Percentiles rank a stretch among this genome's conserved stretches.
Conservation (phyloP, 2,797 vertebrate species). For the Chelmon rostratus region DNA sequence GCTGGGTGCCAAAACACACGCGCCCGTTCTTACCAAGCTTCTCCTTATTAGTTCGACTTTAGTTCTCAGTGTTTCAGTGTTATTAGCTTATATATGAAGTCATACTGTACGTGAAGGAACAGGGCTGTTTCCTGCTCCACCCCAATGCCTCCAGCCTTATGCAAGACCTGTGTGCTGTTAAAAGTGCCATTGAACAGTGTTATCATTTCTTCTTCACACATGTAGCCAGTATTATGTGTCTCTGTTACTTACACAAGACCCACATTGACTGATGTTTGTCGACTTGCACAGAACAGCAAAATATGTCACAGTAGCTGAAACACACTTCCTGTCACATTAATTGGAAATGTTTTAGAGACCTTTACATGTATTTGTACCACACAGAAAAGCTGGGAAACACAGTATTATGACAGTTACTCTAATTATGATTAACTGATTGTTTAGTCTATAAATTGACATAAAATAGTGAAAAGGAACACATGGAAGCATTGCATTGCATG, state of each 20-base stretch:
- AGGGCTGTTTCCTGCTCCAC: conserved; percentile 67
- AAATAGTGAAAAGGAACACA: neutral
- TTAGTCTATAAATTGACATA: neutral
- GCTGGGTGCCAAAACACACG: conserved; percentile 42
- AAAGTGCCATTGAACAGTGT: conserved; percentile 88
- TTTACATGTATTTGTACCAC: conserved; percentile 15
- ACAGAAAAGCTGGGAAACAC: neutral
- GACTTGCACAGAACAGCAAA: conserved; percentile 69
- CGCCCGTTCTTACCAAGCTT: conserved; percentile 57
- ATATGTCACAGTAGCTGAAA: conserved; percentile 30
- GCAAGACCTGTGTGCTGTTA: conserved; percentile 89
- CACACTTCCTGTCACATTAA: conserved; percentile 9
- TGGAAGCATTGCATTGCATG: too few species aligned
- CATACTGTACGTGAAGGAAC: conserved; percentile 70
- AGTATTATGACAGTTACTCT: neutral
- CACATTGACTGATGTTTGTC: conserved; percentile 80
- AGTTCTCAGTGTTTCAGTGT: conserved; percentile 70
- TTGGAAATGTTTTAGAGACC: neutral
- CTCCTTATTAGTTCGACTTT: conserved; percentile 59
- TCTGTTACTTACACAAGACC: conserved; percentile 59
- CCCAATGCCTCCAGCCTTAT: conserved; percentile 88
- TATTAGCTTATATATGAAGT: conserved; percentile 67
- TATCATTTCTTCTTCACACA: conserved; percentile 71
- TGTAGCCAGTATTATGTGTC: conserved; percentile 77
- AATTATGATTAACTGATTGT: neutral